A percentile compares a stretch with the other conserved stretches of the same genome.
Evolutionary conservation across 2,113 vertebrate species (phyloP).

Genomic region (Butorides virescens): DNA sequence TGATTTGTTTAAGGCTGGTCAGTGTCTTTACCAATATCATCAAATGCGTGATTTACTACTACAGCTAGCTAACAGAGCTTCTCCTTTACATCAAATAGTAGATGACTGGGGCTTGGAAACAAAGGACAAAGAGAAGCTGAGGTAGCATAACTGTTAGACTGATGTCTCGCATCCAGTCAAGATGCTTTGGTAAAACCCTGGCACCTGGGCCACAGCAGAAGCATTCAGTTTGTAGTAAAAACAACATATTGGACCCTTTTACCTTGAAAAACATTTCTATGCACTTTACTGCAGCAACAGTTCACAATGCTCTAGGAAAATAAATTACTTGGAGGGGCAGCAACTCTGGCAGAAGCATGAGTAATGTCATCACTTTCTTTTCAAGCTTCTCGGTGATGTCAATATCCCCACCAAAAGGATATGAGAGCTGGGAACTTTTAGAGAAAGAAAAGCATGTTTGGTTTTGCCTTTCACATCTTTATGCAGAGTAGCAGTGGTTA

Average conservation of each 20-base stretch:
- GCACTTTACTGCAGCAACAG: not conserved
- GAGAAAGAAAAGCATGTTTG: not conserved
- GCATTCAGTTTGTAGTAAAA: not conserved
- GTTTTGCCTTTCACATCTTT: constrained; percentile 10
- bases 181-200: not conserved
- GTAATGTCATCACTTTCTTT: constrained; percentile 16
- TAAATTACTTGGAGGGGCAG: not conserved
- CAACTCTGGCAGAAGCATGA: not conserved
- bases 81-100: not conserved
- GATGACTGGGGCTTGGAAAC: not conserved
- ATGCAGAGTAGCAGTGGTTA: not conserved
- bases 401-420: not conserved
- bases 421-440: not conserved
- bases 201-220: not conserved
- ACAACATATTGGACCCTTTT: not conserved
- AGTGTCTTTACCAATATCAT: not conserved
- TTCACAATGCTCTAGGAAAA: not conserved
- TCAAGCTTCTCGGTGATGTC: not conserved
- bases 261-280: constrained; percentile 1
- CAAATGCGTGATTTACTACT: not conserved
- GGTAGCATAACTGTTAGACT: not conserved
- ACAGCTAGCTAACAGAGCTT: not conserved
- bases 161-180: not conserved
- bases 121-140: not conserved
- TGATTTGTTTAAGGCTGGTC: not conserved